Evolutionary conservation across 2,888 invertebrate genomes (phyloP).

Genomic region (Polyommatus iphigenia): DNA sequence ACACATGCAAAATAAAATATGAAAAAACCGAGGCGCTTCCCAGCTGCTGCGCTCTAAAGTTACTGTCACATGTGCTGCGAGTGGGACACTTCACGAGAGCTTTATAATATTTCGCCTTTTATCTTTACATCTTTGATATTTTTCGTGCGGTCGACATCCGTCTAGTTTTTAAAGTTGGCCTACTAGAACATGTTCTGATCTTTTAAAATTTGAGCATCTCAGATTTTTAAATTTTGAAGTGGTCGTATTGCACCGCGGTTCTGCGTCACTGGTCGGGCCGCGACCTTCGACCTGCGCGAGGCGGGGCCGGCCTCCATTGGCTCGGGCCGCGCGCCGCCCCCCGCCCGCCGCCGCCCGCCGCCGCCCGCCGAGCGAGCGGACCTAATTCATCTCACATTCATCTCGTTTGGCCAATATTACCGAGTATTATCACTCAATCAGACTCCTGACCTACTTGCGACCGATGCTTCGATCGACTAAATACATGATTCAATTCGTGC

Average conservation of each 20-base stretch:
- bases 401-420: slow-evolving; percentile 40
- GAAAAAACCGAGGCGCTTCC: slow-evolving; percentile 58
- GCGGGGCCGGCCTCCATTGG: slow-evolving; percentile 76
- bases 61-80: slow-evolving; percentile 60
- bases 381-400: slow-evolving; percentile 43
- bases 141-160: background rate
- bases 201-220: background rate
- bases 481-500: background rate
- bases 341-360: slow-evolving; percentile 48
- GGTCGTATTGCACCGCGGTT: slow-evolving; percentile 40
- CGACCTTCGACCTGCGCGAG: slow-evolving; percentile 69
- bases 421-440: slow-evolving; percentile 39
- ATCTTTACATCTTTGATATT: slow-evolving; percentile 7
- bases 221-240: background rate
- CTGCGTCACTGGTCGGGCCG: slow-evolving; percentile 60
- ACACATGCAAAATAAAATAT: slow-evolving; percentile 56
- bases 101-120: slow-evolving; percentile 22
- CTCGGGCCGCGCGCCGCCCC: slow-evolving; percentile 60
- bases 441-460: slow-evolving; percentile 24
- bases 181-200: background rate
- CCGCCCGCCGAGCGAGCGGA: slow-evolving; percentile 47
- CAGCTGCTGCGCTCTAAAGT: slow-evolving; percentile 73
- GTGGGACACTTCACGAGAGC: slow-evolving; percentile 5
- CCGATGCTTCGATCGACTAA: slow-evolving; percentile 18
- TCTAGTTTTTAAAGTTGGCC: background rate